phyloP scores from a whole-genome alignment of 2,888 invertebrate genomes.

The Cantharis nigra region DNA sequence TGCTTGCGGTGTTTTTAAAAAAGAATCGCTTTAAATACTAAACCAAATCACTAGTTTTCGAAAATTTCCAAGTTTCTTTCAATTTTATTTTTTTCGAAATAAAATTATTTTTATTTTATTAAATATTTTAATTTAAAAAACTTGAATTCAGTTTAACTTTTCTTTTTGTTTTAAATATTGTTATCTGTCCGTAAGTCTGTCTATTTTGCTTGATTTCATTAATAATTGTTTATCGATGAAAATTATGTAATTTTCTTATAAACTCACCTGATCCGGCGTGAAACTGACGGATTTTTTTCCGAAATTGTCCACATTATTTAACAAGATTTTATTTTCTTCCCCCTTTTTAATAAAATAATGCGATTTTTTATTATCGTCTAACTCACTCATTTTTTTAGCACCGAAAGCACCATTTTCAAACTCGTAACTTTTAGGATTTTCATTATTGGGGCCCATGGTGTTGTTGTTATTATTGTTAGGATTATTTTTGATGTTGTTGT shows the following conservation, averaged over 20 bases:
- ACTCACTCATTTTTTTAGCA: slow-evolving; percentile 38
- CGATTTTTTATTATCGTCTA: slow-evolving; percentile 40
- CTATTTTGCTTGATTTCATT: neutral
- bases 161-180: too few species aligned
- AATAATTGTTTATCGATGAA: neutral
- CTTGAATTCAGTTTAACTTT: too few species aligned
- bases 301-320: slow-evolving; percentile 48
- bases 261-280: slow-evolving; percentile 66
- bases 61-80: too few species aligned
- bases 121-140: too few species aligned
- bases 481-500: slow-evolving; percentile 17
- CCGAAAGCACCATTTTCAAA: slow-evolving; percentile 34
- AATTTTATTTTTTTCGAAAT: too few species aligned
- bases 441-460: slow-evolving; percentile 24
- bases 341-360: slow-evolving; percentile 46
- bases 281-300: slow-evolving; percentile 54
- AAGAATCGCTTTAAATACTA: too few species aligned
- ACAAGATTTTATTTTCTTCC: slow-evolving; percentile 44
- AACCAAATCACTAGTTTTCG: too few species aligned
- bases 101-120: too few species aligned
- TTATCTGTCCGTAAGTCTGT: too few species aligned
- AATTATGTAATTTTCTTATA: too few species aligned
- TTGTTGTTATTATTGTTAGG: slow-evolving; percentile 35
- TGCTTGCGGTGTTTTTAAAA: too few species aligned
- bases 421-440: slow-evolving; percentile 34